phyloP scores from a whole-genome alignment of 2,888 invertebrate genomes.

The Mimas tiliae region DNA sequence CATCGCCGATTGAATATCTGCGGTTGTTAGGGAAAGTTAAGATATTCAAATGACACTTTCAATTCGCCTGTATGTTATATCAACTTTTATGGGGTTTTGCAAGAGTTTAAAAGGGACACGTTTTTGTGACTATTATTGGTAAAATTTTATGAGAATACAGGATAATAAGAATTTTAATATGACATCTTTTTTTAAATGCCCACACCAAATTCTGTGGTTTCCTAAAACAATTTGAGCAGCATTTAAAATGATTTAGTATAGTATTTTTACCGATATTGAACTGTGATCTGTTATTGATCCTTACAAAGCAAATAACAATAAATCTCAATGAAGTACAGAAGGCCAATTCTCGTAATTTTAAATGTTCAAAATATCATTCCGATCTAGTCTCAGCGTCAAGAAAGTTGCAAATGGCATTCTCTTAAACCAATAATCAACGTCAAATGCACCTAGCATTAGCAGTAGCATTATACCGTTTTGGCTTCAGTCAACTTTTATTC shows the following conservation, averaged over 20 bases:
- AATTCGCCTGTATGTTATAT: constrained; percentile 5
- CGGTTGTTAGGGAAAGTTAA: constrained; percentile 57
- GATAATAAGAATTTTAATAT: background rate
- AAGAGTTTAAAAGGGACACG: background rate
- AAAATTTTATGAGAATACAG: background rate
- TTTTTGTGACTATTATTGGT: background rate
- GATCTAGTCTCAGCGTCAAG: too few species aligned
- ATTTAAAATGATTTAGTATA: background rate
- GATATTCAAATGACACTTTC: constrained; percentile 41
- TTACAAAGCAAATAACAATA: background rate
- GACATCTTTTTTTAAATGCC: too few species aligned
- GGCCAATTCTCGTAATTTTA: too few species aligned
- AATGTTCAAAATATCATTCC: too few species aligned
- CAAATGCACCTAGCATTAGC: too few species aligned
- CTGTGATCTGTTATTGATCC: background rate
- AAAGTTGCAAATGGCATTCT: too few species aligned
- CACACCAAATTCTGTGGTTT: background rate
- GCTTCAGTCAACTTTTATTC: too few species aligned
- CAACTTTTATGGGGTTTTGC: background rate
- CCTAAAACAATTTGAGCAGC: too few species aligned
- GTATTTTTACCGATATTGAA: background rate
- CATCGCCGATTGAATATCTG: constrained; percentile 52
- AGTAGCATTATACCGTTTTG: too few species aligned
- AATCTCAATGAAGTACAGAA: constrained; percentile 2
- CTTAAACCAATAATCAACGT: too few species aligned